Evolutionary conservation across 2,113 vertebrate species (phyloP).

Genomic region (Struthio camelus): DNA sequence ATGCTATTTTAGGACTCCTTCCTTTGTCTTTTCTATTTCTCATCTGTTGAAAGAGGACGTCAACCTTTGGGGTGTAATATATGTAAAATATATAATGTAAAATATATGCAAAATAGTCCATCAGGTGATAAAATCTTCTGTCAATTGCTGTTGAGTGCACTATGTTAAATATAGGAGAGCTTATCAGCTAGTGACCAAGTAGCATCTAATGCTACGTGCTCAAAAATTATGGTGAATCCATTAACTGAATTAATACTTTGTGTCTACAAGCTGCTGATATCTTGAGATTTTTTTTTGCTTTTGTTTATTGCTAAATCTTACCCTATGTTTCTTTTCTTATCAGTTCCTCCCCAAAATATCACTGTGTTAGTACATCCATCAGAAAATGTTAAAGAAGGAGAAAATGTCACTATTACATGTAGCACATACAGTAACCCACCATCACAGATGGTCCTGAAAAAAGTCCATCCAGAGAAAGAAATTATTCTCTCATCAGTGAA

Average conservation of each 20-base stretch:
- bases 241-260: not conserved
- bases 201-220: not conserved
- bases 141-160: not conserved
- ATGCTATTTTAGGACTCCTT: not conserved
- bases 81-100: not conserved
- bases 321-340: slow-evolving; percentile 17
- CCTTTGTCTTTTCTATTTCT: not conserved
- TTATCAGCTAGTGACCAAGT: not conserved
- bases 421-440: slow-evolving; percentile 35
- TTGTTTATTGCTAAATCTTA: not conserved
- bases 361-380: slow-evolving; percentile 13
- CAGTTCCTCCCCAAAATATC: slow-evolving; percentile 38
- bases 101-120: not conserved
- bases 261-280: not conserved
- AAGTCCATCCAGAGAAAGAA: slow-evolving; percentile 7
- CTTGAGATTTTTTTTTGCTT: not conserved
- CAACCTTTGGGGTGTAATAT: not conserved
- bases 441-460: slow-evolving; percentile 50
- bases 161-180: not conserved
- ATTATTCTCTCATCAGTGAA: slow-evolving; percentile 24
- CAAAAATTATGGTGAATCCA: not conserved
- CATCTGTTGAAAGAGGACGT: not conserved
- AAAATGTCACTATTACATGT: slow-evolving; percentile 31
- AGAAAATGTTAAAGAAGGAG: slow-evolving; percentile 51
- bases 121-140: not conserved